A percentile compares a stretch with the other conserved stretches of the same genome.
These are phyloP conservation scores for Nysson spinosus DNA, from an alignment of 2,888 invertebrate genomes.

Conservation along the genomic window DNA sequence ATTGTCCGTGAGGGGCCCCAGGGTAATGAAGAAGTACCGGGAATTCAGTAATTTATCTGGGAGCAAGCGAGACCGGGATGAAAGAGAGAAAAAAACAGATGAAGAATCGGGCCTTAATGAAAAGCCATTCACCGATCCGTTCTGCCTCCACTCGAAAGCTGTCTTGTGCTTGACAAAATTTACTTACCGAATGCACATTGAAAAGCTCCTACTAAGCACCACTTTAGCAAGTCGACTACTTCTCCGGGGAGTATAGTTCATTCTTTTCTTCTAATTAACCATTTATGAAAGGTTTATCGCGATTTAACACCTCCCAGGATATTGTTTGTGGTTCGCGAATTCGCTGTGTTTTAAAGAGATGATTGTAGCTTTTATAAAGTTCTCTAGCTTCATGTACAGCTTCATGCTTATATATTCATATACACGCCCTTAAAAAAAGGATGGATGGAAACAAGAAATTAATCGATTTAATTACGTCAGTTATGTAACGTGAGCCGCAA, in stretches of 20 bases:
- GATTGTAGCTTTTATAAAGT: too few relatives aligned
- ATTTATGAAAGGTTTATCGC: not conserved
- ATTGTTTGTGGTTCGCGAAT: not conserved
- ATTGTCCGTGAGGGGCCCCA: constrained; percentile 67
- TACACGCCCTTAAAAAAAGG: too few relatives aligned
- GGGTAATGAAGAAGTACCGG: constrained; percentile 53
- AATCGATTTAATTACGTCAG: not conserved
- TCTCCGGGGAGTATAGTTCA: not conserved
- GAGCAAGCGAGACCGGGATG: constrained; percentile 31
- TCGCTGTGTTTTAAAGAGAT: not conserved
- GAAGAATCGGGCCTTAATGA: constrained; percentile 69
- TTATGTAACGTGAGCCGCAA: too few relatives aligned
- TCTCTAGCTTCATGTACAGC: too few relatives aligned
- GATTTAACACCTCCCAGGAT: not conserved
- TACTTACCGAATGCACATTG: constrained; percentile 37
- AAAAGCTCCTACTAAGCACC: constrained; percentile 21
- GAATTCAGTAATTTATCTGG: constrained; percentile 58
- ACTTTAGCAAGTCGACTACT: not conserved
- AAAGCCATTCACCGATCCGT: constrained; percentile 68
- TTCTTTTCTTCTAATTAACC: not conserved
- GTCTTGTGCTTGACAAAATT: constrained; percentile 53
- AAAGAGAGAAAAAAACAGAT: constrained; percentile 51
- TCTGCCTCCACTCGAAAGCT: constrained; percentile 38
- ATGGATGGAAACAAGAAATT: not conserved
- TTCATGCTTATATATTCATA: too few relatives aligned